A percentile compares a stretch with the other conserved stretches of the same genome.
These are phyloP conservation scores for Pelagia noctiluca DNA, from an alignment of 30 jellyfish, hydroid and myxozoan genomes.

Conservation along the genomic window DNA sequence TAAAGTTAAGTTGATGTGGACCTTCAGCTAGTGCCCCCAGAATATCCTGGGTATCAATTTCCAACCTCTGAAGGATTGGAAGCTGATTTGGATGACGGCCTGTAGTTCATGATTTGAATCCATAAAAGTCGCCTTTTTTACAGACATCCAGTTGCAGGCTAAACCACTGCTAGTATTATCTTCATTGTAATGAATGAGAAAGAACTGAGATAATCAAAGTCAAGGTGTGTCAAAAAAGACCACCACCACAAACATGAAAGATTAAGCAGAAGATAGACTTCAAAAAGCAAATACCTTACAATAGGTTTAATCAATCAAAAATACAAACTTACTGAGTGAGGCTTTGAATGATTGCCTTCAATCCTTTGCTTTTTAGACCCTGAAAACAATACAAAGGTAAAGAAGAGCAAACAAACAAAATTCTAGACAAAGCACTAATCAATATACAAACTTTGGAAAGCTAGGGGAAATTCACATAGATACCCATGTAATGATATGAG, in stretches of 20 bases:
- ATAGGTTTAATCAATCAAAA: not conserved
- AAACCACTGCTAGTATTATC: too few relatives aligned
- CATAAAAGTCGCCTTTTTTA: too few relatives aligned
- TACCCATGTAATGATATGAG: not conserved
- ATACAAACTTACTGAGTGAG: not conserved
- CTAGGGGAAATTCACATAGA: not conserved
- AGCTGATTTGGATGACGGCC: too few relatives aligned
- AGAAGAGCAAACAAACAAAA: not conserved
- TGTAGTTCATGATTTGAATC: too few relatives aligned
- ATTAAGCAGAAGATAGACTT: not conserved
- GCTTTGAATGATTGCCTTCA: slow-evolving; percentile 6
- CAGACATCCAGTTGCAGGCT: too few relatives aligned
- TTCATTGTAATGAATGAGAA: too few relatives aligned
- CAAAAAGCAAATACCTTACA: not conserved
- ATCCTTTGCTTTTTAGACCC: slow-evolving; percentile 16
- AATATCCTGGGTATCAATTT: too few relatives aligned
- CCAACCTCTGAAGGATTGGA: too few relatives aligned
- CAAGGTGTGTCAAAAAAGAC: not conserved
- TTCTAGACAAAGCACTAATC: not conserved
- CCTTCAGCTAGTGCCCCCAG: too few relatives aligned
- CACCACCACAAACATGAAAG: not conserved
- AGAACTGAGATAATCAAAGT: not conserved
- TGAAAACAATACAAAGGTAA: not conserved
- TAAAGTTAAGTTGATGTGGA: too few relatives aligned
- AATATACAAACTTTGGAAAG: too few relatives aligned